A percentile compares a stretch with the other conserved stretches of the same genome.
Evolutionary conservation across 2,888 invertebrate genomes (phyloP).

Genomic region (Dichetophora obliterata): DNA sequence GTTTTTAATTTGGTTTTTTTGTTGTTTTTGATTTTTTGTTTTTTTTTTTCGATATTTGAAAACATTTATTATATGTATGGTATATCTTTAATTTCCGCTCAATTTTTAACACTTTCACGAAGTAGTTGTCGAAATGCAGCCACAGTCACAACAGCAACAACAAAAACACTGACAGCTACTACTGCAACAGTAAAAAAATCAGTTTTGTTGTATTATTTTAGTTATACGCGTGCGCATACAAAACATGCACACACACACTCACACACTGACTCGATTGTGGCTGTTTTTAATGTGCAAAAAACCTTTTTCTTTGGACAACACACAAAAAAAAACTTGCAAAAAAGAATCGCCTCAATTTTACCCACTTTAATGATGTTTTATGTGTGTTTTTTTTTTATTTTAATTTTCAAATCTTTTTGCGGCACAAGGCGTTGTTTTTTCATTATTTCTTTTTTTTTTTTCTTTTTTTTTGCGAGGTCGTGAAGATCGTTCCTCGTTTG

Average conservation of each 20-base stretch:
- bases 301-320: slow-evolving; percentile 4
- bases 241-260: slow-evolving; percentile 9
- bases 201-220: slow-evolving; percentile 18
- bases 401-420: neutral
- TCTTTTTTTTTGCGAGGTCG: slow-evolving; percentile 53
- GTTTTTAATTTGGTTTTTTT: slow-evolving; percentile 30
- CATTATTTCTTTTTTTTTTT: neutral
- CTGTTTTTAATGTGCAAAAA: slow-evolving; percentile 1
- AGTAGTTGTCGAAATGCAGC: slow-evolving; percentile 3
- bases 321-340: slow-evolving; percentile 6
- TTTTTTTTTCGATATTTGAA: slow-evolving; percentile 15
- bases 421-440: neutral
- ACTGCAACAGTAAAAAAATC: slow-evolving; percentile 7
- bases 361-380: slow-evolving; percentile 3
- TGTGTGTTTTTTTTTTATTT: neutral
- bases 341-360: slow-evolving; percentile 33
- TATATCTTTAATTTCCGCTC: slow-evolving; percentile 54
- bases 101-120: slow-evolving; percentile 57
- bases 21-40: slow-evolving; percentile 33
- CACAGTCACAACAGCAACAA: slow-evolving; percentile 34
- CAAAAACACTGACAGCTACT: slow-evolving; percentile 11
- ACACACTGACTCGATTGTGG: neutral
- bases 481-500: slow-evolving; percentile 50
- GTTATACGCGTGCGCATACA: slow-evolving; percentile 33
- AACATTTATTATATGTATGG: slow-evolving; percentile 37